Conservation (phyloP, 2,797 vertebrate genomes). For the Ctenopoma multispine region DNA sequence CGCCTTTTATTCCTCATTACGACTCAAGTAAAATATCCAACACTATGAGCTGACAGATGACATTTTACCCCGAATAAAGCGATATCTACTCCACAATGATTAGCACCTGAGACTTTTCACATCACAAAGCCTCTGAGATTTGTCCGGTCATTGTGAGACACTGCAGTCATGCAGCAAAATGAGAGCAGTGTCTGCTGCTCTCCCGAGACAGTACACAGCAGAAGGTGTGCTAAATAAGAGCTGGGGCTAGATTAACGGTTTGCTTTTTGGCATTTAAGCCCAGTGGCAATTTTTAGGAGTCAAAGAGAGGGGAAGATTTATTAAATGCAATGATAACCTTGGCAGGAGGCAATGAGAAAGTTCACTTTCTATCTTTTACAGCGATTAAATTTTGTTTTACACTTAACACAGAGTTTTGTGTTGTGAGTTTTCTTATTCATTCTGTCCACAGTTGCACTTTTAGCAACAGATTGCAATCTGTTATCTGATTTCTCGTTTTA, state of each 20-base stretch:
- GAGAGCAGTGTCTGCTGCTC: conserved; percentile 60
- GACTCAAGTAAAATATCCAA: background rate
- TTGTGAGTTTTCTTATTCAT: conserved; percentile 24
- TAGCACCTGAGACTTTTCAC: conserved; percentile 38
- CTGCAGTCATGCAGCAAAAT: conserved; percentile 78
- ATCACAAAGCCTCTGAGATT: conserved; percentile 44
- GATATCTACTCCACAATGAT: conserved; percentile 9
- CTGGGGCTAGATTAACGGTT: conserved; percentile 49
- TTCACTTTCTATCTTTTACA: conserved; percentile 14
- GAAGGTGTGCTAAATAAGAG: conserved; percentile 55
- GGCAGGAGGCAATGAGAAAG: conserved; percentile 35
- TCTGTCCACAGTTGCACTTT: conserved; percentile 43
- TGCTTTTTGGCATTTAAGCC: conserved; percentile 55
- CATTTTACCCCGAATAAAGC: conserved; percentile 23
- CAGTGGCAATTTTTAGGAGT: conserved; percentile 58
- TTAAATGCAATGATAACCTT: conserved; percentile 70
- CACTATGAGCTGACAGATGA: background rate
- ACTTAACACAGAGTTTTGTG: conserved; percentile 17
- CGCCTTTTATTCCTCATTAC: conserved; percentile 4
- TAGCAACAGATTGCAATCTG: conserved; percentile 29
- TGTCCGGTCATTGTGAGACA: conserved; percentile 51
- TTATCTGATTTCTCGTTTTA: conserved; percentile 22
- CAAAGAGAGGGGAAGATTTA: conserved; percentile 48
- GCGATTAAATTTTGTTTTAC: conserved; percentile 28
- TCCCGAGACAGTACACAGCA: conserved; percentile 56